Percentiles rank a stretch among this genome's conserved stretches.
Conservation (phyloP, 2,797 vertebrate species). For the Triplophysa yarkandensis region DNA sequence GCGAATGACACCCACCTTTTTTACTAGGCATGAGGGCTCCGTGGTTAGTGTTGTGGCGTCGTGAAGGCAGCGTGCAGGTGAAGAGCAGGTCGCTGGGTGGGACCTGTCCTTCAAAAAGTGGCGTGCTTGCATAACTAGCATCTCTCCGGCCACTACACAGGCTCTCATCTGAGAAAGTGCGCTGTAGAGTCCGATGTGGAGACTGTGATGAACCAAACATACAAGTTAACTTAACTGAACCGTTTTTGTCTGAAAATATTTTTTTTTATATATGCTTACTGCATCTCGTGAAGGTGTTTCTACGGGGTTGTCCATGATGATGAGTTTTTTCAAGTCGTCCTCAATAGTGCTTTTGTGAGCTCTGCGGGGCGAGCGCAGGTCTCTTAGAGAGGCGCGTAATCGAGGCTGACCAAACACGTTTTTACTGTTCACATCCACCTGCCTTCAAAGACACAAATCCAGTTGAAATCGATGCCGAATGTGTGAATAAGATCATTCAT, state of each 20-base stretch:
- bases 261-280: constrained; percentile 53
- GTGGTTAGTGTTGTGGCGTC: constrained; percentile 69
- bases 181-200: constrained; percentile 83
- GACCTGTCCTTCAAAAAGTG: constrained; percentile 71
- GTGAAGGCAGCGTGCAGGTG: constrained; percentile 85
- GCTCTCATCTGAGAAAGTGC: constrained; percentile 91
- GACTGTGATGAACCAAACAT: constrained; percentile 68
- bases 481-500: background rate
- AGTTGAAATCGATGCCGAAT: background rate
- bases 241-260: background rate
- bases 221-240: background rate
- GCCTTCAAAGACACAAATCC: constrained; percentile 69
- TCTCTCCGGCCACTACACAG: constrained; percentile 89
- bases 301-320: constrained; percentile 87
- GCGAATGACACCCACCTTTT: constrained; percentile 74
- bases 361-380: constrained; percentile 88
- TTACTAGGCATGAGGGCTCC: constrained; percentile 73
- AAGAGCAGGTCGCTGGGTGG: constrained; percentile 80
- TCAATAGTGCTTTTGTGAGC: constrained; percentile 90
- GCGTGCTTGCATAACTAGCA: constrained; percentile 74
- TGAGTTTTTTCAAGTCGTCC: constrained; percentile 91
- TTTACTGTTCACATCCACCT: constrained; percentile 84
- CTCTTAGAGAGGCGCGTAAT: constrained; percentile 87
- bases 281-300: constrained; percentile 75
- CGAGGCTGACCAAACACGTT: constrained; percentile 92